phyloP scores from a whole-genome alignment of 2,888 invertebrate species.

The Plutella xylostella region DNA sequence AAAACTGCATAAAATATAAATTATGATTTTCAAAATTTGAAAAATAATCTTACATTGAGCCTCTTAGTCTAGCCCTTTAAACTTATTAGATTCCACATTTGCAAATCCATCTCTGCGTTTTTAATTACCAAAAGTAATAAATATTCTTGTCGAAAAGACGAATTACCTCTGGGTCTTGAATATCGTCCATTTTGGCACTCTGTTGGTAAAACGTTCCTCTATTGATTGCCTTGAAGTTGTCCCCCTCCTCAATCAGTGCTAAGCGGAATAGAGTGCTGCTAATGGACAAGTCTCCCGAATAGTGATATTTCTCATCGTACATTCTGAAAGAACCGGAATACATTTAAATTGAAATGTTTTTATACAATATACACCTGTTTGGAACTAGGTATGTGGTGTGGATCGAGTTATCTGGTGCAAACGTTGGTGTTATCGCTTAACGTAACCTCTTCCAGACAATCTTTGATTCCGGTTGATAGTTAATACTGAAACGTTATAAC shows the following conservation, averaged over 20 bases:
- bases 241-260: slow-evolving; percentile 34
- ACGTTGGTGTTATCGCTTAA: slow-evolving; percentile 1
- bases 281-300: slow-evolving; percentile 33
- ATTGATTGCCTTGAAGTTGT: slow-evolving; percentile 42
- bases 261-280: slow-evolving; percentile 40
- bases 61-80: too few species aligned
- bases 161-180: slow-evolving; percentile 42
- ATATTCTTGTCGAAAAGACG: not conserved
- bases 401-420: too few species aligned
- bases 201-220: slow-evolving; percentile 43
- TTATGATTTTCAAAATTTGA: too few species aligned
- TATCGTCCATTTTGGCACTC: slow-evolving; percentile 40
- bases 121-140: not conserved
- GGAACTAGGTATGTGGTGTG: not conserved
- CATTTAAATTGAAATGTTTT: too few species aligned
- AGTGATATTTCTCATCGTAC: slow-evolving; percentile 37
- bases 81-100: too few species aligned
- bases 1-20: too few species aligned
- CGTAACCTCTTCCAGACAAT: too few species aligned
- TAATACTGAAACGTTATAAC: too few species aligned
- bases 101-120: too few species aligned
- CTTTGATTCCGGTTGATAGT: too few species aligned
- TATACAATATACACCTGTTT: too few species aligned
- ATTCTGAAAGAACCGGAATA: slow-evolving; percentile 25
- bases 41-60: too few species aligned